These are phyloP conservation scores for Oryzias dopingdopingensis DNA, from an alignment of 2,797 vertebrate species.

Conservation along the genomic window DNA sequence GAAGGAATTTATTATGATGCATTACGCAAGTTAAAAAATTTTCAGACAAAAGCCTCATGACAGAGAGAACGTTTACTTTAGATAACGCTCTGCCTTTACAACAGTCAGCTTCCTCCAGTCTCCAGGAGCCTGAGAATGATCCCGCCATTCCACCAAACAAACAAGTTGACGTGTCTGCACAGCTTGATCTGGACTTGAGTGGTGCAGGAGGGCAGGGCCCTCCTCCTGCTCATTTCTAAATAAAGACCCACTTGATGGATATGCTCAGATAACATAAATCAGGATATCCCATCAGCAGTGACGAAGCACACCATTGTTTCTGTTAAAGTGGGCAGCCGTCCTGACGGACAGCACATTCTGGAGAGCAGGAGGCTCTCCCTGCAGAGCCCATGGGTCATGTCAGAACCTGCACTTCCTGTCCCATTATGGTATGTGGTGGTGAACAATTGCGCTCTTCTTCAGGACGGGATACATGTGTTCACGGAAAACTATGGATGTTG, in stretches of 20 bases:
- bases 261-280: slow-evolving; percentile 73
- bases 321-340: slow-evolving; percentile 77
- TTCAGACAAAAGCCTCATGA: slow-evolving; percentile 24
- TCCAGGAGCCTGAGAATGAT: slow-evolving; percentile 20
- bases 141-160: slow-evolving; percentile 50
- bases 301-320: slow-evolving; percentile 76
- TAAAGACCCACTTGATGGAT: slow-evolving; percentile 70
- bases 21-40: background rate
- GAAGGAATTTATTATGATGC: slow-evolving; percentile 5
- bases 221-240: slow-evolving; percentile 61
- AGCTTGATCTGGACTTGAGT: slow-evolving; percentile 21
- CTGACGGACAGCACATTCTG: slow-evolving; percentile 59
- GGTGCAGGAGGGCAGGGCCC: slow-evolving; percentile 41
- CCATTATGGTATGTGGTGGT: slow-evolving; percentile 44
- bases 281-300: slow-evolving; percentile 79
- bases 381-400: slow-evolving; percentile 48
- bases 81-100: slow-evolving; percentile 32
- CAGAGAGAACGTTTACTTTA: slow-evolving; percentile 56
- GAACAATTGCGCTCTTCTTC: background rate
- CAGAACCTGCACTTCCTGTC: slow-evolving; percentile 35
- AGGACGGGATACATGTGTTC: too few species aligned
- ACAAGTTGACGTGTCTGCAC: slow-evolving; percentile 47
- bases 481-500: too few species aligned
- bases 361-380: slow-evolving; percentile 57
- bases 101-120: slow-evolving; percentile 54